A percentile compares a stretch with the other conserved stretches of the same genome.
phyloP scores from a whole-genome alignment of 2,113 vertebrate genomes.

The Etheostoma cragini region DNA sequence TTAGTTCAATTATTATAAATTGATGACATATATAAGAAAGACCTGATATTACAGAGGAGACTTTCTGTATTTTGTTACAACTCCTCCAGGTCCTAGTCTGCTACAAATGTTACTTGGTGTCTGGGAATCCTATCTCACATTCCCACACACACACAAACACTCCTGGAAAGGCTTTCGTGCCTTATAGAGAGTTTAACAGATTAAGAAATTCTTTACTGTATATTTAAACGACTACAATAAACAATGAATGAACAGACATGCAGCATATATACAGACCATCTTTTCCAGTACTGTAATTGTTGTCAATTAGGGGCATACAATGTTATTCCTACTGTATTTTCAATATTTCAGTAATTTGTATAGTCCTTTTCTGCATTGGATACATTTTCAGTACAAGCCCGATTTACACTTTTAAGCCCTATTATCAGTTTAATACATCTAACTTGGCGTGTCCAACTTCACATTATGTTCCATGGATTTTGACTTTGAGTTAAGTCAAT shows the following conservation, averaged over 20 bases:
- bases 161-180: background rate
- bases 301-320: background rate
- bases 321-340: background rate
- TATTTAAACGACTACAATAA: background rate
- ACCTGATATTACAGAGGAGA: background rate
- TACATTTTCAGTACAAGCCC: background rate
- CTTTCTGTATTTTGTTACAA: background rate
- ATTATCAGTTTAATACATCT: conserved; percentile 19
- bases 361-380: background rate
- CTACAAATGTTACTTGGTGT: background rate
- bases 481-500: conserved; percentile 17
- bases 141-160: background rate
- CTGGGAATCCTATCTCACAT: background rate
- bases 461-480: conserved; percentile 32
- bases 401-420: background rate
- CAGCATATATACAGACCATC: background rate
- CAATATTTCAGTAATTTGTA: background rate
- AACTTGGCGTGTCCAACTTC: conserved; percentile 9
- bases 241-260: background rate
- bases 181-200: background rate
- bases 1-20: no score
- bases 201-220: background rate
- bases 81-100: background rate
- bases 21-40: background rate
- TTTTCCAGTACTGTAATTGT: background rate